Evolutionary conservation across 2,113 vertebrate genomes (phyloP), one percentile per base, ranked within the genome.

Genomic region (Neogobius melanostomus): DNA sequence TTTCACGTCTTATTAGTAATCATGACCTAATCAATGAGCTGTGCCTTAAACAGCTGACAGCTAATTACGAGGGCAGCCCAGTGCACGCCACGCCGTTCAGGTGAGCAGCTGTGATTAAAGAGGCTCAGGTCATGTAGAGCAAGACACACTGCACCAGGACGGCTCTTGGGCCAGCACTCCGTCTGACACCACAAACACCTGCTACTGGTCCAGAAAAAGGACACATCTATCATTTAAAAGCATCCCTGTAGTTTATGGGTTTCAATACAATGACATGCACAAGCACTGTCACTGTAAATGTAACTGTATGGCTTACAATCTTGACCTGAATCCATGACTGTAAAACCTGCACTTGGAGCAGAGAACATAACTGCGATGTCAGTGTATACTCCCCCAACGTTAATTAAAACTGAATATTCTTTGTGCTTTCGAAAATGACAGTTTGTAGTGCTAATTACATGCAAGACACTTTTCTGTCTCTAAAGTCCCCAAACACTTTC

Each of bases 21-120:
- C 85, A 87, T 81, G 86, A 77, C 83, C 83, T 84, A 87, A 93
- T 91, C 92, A 92, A 93, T 93, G 90, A 88, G 80, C 89, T 86
- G 76, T 83, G 84, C 80, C 62, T 86, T 82, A 90, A 93, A 91
- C 86, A 90, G 88, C 89, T 91, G 89, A 91, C 88, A 85, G 88
- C 86, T 90, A 91, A 93, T 92, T 91, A 91, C 75, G 66, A 79
- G 82, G 81, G 79, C 82, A 82, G 82, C 74, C 75, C 76, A 56
- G 42, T 51, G 77, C 64, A 73, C 48, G 73, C 80, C 74, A 68
- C 64, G 80, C 77, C 80, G 82, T 84, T 88, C 89, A 92, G 90
- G 88, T 92, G 86, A 87, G 72, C 80, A 85, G 81, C 59, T 77
- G 88, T 92, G 91, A 93, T 91, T 92, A 92, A 84, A 90, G 83